Evolutionary conservation across 53 echinoderm and acorn worm species (phyloP).

Genomic region (Mesocentrotus franciscanus): DNA sequence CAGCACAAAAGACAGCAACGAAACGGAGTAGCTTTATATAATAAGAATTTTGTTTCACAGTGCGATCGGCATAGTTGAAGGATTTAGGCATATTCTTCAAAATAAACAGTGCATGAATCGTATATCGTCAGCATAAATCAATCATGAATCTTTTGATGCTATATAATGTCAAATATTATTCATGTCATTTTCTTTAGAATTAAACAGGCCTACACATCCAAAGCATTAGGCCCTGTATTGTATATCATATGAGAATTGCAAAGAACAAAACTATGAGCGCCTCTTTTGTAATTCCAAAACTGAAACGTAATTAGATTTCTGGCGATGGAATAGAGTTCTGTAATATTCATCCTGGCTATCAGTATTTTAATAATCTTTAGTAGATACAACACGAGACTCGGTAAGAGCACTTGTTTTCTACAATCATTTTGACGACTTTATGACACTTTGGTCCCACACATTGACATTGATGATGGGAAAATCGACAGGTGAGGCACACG

Average conservation of each 20-base stretch:
- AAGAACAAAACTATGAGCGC: background rate
- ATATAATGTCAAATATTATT: no score
- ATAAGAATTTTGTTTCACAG: no score
- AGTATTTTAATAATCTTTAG: background rate
- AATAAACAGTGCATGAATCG: background rate
- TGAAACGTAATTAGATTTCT: background rate
- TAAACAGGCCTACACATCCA: no score
- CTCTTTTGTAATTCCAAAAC: background rate
- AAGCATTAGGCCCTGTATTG: background rate
- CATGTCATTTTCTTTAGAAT: no score
- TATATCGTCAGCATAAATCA: background rate
- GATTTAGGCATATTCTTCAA: background rate
- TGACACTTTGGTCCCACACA: slow-evolving; percentile 42
- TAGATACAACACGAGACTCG: slow-evolving; percentile 17
- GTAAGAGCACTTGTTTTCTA: slow-evolving; percentile 10
- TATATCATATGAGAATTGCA: background rate
- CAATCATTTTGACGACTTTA: slow-evolving; percentile 44
- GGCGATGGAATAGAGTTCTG: background rate
- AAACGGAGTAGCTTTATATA: no score
- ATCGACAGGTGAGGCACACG: slow-evolving; percentile 23
- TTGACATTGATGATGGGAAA: slow-evolving; percentile 61
- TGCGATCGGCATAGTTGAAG: no score
- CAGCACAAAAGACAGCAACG: no score
- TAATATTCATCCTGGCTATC: background rate
- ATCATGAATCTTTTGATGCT: background rate